phyloP scores from a whole-genome alignment of 2,797 vertebrate genomes.

The Helostoma temminkii region DNA sequence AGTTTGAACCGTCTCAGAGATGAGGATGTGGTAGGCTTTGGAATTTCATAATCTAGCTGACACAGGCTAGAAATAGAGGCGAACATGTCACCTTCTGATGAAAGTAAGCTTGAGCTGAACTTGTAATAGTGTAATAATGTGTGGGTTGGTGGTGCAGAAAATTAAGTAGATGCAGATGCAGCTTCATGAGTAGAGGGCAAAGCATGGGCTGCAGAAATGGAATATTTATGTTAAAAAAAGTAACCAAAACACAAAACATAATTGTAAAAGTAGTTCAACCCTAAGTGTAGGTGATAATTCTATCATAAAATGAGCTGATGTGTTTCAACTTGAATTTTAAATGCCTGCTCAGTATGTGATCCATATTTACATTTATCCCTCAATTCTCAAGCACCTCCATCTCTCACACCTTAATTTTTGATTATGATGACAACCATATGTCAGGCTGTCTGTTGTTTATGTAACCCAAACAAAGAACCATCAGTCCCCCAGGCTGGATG shows the following conservation, averaged over 20 bases:
- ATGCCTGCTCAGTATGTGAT: background rate
- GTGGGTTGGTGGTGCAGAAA: slow-evolving; percentile 63
- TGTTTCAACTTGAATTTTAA: background rate
- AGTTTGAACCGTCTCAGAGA: slow-evolving; percentile 30
- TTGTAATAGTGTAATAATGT: slow-evolving; percentile 47
- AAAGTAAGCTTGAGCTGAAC: slow-evolving; percentile 48
- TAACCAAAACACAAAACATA: background rate
- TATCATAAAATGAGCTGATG: background rate
- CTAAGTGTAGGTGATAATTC: slow-evolving; percentile 5
- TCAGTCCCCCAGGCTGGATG: slow-evolving; percentile 38
- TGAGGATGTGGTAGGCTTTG: slow-evolving; percentile 26
- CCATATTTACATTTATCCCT: slow-evolving; percentile 10
- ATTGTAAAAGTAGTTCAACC: slow-evolving; percentile 13
- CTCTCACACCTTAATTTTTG: slow-evolving; percentile 26
- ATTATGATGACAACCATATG: slow-evolving; percentile 46
- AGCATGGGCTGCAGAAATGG: slow-evolving; percentile 6
- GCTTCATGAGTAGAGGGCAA: slow-evolving; percentile 25
- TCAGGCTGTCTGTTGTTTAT: slow-evolving; percentile 2
- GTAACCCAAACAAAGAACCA: slow-evolving; percentile 25
- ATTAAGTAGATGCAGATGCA: slow-evolving; percentile 53
- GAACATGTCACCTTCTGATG: slow-evolving; percentile 50
- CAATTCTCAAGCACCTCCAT: slow-evolving; percentile 21
- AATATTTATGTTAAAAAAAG: slow-evolving; percentile 22
- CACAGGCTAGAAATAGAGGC: slow-evolving; percentile 32
- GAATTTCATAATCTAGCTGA: slow-evolving; percentile 45